A percentile compares a stretch with the other conserved stretches of the same genome.
Conservation (phyloP, 2,113 vertebrate genomes). For the Tylochromis polylepis region DNA sequence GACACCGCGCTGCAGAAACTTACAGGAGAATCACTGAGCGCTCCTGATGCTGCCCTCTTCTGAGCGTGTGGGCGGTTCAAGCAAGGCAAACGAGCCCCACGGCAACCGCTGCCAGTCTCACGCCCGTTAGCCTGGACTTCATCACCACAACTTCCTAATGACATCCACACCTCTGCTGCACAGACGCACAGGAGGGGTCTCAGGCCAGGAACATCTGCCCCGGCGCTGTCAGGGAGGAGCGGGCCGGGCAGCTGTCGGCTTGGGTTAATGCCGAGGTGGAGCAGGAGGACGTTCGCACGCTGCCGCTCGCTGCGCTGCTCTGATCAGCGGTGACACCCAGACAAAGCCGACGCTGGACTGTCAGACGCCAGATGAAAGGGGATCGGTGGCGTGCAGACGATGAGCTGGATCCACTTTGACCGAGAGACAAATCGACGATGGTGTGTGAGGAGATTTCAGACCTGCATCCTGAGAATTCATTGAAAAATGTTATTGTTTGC, state of each 20-base stretch:
- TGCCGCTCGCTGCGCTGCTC: not conserved
- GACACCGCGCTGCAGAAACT: not conserved
- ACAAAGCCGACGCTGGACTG: not conserved
- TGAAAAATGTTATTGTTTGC: no score
- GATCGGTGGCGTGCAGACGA: not conserved
- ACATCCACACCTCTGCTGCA: not conserved
- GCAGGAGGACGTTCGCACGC: not conserved
- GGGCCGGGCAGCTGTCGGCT: constrained; percentile 18
- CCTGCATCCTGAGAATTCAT: no score
- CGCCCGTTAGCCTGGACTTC: not conserved
- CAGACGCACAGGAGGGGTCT: not conserved
- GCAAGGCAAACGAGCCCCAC: not conserved
- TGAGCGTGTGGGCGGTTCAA: not conserved
- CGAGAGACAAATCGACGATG: not conserved
- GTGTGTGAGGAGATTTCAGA: not conserved
- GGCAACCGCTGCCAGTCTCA: not conserved
- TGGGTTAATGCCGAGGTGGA: constrained; percentile 12
- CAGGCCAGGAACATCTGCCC: constrained; percentile 33
- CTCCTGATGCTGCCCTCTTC: not conserved
- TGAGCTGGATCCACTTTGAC: not conserved
- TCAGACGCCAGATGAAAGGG: not conserved
- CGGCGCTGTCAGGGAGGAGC: not conserved
- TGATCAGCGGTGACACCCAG: not conserved
- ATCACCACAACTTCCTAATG: constrained; percentile 4
- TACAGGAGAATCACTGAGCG: not conserved